These are phyloP conservation scores for Lasiommata megera DNA, from an alignment of 2,888 invertebrate species.

Conservation along the genomic window DNA sequence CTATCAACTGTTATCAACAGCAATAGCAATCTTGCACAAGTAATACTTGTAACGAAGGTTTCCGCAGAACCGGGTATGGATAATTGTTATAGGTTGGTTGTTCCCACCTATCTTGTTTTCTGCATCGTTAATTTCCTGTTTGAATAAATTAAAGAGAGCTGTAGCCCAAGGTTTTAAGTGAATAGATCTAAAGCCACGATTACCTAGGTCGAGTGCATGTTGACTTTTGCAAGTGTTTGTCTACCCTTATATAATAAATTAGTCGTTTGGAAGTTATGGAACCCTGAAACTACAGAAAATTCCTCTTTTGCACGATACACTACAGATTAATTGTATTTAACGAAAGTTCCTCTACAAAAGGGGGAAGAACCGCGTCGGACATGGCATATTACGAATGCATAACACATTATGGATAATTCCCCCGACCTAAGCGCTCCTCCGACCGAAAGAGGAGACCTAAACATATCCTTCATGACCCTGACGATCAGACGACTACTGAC, in stretches of 20 bases:
- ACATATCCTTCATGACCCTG: too few relatives aligned
- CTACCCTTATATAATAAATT: not conserved
- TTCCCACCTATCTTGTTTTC: slow-evolving; percentile 16
- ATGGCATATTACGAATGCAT: too few relatives aligned
- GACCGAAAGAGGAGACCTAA: too few relatives aligned
- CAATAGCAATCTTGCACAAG: not conserved
- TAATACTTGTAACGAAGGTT: slow-evolving; percentile 1
- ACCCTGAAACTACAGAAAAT: too few relatives aligned
- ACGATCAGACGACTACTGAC: too few relatives aligned
- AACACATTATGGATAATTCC: too few relatives aligned
- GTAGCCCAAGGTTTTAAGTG: slow-evolving; percentile 15
- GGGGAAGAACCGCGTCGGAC: too few relatives aligned
- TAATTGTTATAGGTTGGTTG: slow-evolving; percentile 6
- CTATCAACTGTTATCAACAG: not conserved
- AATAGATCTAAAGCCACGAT: slow-evolving; percentile 17
- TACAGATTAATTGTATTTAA: too few relatives aligned
- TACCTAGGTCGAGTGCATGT: slow-evolving; percentile 20
- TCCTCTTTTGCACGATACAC: too few relatives aligned
- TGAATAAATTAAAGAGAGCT: slow-evolving; percentile 23
- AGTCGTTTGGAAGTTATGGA: too few relatives aligned
- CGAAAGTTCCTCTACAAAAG: too few relatives aligned
- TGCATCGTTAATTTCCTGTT: slow-evolving; percentile 25
- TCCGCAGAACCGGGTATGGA: not conserved
- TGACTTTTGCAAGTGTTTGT: slow-evolving; percentile 16
- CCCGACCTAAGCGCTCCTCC: too few relatives aligned